A percentile compares a stretch with the other conserved stretches of the same genome.
phyloP scores from a whole-genome alignment of 2,888 invertebrate species.

The Pedicia rivosa region DNA sequence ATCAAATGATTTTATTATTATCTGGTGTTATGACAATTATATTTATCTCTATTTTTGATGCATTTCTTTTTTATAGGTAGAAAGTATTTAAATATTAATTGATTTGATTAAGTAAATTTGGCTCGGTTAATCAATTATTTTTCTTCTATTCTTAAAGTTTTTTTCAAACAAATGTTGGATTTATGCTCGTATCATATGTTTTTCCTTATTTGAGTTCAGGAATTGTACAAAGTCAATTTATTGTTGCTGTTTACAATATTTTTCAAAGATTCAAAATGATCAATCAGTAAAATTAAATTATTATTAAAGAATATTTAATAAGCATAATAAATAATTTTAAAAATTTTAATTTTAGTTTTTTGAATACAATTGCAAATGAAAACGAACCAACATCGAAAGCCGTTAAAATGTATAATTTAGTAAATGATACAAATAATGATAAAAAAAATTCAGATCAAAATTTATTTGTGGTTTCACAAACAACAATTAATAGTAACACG shows the following conservation, averaged over 20 bases:
- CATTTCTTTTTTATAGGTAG: not conserved
- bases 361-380: constrained; percentile 3
- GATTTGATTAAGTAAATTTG: no score
- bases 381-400: constrained; percentile 9
- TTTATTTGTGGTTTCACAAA: not conserved
- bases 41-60: not conserved
- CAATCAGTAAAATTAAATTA: not conserved
- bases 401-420: constrained; percentile 6
- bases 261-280: constrained; percentile 21
- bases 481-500: not conserved
- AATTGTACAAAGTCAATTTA: constrained; percentile 25
- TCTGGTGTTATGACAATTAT: not conserved
- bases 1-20: constrained; percentile 1
- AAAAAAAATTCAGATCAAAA: constrained; percentile 3
- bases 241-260: constrained; percentile 23
- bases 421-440: constrained; percentile 3
- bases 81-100: not conserved
- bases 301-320: not conserved
- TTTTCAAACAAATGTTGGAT: not conserved
- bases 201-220: constrained; percentile 24
- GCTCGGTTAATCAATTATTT: not conserved
- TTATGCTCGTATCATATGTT: constrained; percentile 7
- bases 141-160: not conserved
- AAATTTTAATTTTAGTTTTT: not conserved
- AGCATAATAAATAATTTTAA: not conserved